Evolutionary conservation across 1,140 invertebrate species (phyloP), one percentile per base, ranked within the genome.

Genomic region (Anastatus disparis): DNA sequence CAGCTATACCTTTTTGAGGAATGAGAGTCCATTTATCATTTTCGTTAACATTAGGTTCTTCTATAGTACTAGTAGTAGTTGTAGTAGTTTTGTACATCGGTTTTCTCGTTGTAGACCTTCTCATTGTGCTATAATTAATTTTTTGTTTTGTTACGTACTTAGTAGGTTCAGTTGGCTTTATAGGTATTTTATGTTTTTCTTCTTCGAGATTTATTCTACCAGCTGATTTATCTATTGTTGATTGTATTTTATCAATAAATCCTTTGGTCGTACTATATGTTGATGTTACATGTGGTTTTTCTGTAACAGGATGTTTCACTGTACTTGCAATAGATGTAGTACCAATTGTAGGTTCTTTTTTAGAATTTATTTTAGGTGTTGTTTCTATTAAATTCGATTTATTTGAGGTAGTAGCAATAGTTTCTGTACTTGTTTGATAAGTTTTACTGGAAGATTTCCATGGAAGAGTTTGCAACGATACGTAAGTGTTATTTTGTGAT

Each of bases 11-110:
- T 77, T 82, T 84, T 65, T 82, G 81, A 24, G 81, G 78, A 70
- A 84, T 83, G 2, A 83, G 70, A 0, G 77, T 81, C 82, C 81
- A 84, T 46, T 81, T 82, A 1, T 77, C 73, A 6, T 78, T 74
- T 20, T 59, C 59, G 12, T 9, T 72, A 9, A 15, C 10, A 22
- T 64, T 73, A 48, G 3, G 24, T 13, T 58, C 59, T 59, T 68
- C 73, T 22, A 55, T 66, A 10, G 53, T 52, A 1, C 20, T 58
- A 10, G 42, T 52, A 40, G 38, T 31, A 15, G 52, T 13, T 17
- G 59, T 44, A 3, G 40, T 61, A n/a, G 22, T 15, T 31, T 65
- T 74, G 17, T 20, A 42, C 15, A 52, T 10, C 27, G 35, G 64
- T 22, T 53, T 74, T 3, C 59, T 71, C 12, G 40, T 53, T 15